Base-by-base conservation (phyloP, 2,888 invertebrate genomes). In the Orthosia cruda region DNA sequence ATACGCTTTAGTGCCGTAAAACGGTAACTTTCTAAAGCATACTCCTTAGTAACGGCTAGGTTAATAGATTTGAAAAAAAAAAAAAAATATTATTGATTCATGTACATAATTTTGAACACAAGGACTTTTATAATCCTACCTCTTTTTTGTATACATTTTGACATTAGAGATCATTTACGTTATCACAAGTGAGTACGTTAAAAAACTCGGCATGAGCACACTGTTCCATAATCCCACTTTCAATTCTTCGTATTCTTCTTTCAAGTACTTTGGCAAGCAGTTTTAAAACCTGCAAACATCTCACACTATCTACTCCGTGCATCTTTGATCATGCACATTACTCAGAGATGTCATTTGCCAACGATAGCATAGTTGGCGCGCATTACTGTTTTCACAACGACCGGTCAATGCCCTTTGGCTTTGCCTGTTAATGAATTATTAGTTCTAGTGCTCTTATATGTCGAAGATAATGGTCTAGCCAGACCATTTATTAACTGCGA, bases 301-400 rank as follows among this genome's bases (percentile, higher is more conserved):
- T 77, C 62, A 55, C 55, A 71, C 64, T 45, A 15, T 63, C 57
- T 2, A 12, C 57, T 32, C 9, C 54, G 49, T 67, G 16, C 58
- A 58, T 55, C 78, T 80, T 78, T 67, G 63, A 78, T 64, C 67
- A 15, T 45, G 47, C 26, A 32, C 74, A 80, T 80, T 63, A 26
- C 26, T 72, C 61, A 57, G 23, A 57, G 18, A 47, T 64, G 55
- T 61, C 81, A 65, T 66, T 58, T 61, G 77, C 68, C 77, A 81
- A 77, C 64, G 68, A 81, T 68, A 62, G 57, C 65, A 69, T 81
- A 61, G 61, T 80, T 80, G 80, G 82, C 82, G 23, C 54, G 9
- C 26, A 20, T 55, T 55, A 15, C 77, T 62, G 65, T 76, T 82
- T 82, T 81, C 82, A 77, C 72, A 81, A 80, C 26, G 61, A 16